Evolutionary conservation across 2,797 vertebrate genomes (phyloP).

Genomic region (Cyclopterus lumpus): DNA sequence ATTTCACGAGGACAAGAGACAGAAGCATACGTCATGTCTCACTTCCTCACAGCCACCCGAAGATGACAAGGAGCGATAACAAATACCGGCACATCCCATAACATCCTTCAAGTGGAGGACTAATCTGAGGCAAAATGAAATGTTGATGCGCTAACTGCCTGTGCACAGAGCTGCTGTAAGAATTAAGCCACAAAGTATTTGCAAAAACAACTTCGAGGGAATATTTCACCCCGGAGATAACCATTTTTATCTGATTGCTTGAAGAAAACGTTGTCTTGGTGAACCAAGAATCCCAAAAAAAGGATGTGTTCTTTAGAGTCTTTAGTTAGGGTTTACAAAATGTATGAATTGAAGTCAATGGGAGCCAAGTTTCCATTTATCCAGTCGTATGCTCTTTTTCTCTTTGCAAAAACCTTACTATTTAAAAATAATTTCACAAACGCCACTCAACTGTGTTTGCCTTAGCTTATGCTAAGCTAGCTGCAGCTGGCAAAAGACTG

Average conservation of each 20-base stretch:
- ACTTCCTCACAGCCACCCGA: constrained; percentile 36
- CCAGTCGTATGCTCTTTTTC: background rate
- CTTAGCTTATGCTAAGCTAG: background rate
- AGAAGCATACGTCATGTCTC: constrained; percentile 51
- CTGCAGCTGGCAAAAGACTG: no score
- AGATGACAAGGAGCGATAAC: constrained; percentile 69
- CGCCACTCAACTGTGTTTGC: background rate
- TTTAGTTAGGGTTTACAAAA: background rate
- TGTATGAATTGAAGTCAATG: background rate
- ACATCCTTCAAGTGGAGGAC: constrained; percentile 43
- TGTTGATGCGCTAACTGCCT: constrained; percentile 16
- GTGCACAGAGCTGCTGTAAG: constrained; percentile 17
- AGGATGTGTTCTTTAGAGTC: background rate
- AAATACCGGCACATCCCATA: constrained; percentile 44
- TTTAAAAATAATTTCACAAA: background rate
- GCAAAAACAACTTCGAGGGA: background rate
- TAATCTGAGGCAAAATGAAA: constrained; percentile 52
- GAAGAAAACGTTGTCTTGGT: background rate
- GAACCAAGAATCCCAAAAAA: background rate
- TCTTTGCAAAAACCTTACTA: background rate
- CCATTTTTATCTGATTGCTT: background rate
- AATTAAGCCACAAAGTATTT: background rate
- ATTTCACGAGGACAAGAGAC: constrained; percentile 62
- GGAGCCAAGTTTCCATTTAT: background rate
- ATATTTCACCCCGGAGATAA: no score